Evolutionary conservation across 2,797 vertebrate species (phyloP), one percentile per base, ranked within the genome.

Genomic region (Knipowitschia caucasica): DNA sequence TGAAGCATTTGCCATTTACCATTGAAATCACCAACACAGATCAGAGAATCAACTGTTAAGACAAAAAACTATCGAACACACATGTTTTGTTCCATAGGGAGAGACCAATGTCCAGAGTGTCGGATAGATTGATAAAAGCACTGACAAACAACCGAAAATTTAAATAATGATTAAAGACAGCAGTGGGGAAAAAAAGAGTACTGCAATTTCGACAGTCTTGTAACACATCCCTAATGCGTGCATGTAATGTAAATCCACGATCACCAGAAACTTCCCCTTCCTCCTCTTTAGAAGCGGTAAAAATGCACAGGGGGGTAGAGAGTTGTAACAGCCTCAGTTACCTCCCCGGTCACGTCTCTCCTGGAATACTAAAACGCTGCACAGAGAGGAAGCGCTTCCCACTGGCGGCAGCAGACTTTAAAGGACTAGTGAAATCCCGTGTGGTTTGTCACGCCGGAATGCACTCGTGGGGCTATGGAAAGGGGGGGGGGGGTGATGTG

Each of bases 371-470:
- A 87, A 90, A 87, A 88, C 73, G 80, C 76, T 77, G 86, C 84
- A 82, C 66, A 75, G 83, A 80, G 83, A 87, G 82, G 75, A n/a
- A 85, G 83, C 65, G 79, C 65, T 84, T 89, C 89, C 88, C 83
- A 88, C 81, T 86, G 86, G 86, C 87, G 86, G 86, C 81, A 80
- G 84, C 77, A 77, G 82, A 85, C 84, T 89, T 89, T 89, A 87
- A 89, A 91, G 86, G 83, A 82, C 84, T 79, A 77, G 72, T 78
- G 82, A 89, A 88, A 89, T 90, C 87, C 87, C 86, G 75, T 84
- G 87, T 82, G 86, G 88, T 87, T 89, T 89, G 85, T 89, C 87
- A 89, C 80, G 86, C 85, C 83, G 82, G 81, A 87, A 89, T 84
- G 82, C 86, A 80, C 71, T 68, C 61, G 54, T 67, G 59, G 35